Evolutionary conservation across 2,888 invertebrate species (phyloP).

Genomic region (Plagodis pulveraria): DNA sequence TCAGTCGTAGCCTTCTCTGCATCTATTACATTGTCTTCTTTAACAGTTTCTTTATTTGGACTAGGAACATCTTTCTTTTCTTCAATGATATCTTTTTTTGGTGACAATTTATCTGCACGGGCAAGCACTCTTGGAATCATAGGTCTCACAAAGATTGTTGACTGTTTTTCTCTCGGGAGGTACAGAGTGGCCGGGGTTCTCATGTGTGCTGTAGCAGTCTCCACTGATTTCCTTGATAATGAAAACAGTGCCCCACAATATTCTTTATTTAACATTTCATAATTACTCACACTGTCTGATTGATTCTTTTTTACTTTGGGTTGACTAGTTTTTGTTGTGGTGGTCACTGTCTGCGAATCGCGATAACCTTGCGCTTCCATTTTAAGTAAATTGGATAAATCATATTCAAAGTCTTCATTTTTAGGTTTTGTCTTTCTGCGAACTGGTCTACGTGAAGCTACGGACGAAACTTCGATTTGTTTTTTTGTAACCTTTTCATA

Average conservation of each 20-base stretch:
- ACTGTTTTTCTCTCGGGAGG: conserved; percentile 51
- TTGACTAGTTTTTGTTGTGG: conserved; percentile 52
- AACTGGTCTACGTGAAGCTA: conserved; percentile 83
- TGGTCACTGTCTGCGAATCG: conserved; percentile 59
- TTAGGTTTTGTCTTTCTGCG: conserved; percentile 87
- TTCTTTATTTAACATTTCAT: conserved; percentile 66
- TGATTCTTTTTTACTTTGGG: conserved; percentile 60
- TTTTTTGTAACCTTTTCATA: conserved; percentile 63
- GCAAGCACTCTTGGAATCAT: conserved; percentile 62
- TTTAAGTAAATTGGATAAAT: conserved; percentile 85
- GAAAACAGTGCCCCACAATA: conserved; percentile 67
- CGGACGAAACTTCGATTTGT: conserved; percentile 45
- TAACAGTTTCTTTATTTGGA: conserved; percentile 88
- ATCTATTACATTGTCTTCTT: conserved; percentile 30
- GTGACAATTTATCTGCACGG: conserved; percentile 67
- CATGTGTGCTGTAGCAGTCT: conserved; percentile 64
- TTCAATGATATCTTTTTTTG: conserved; percentile 62
- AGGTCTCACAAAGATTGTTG: conserved; percentile 70
- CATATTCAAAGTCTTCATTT: conserved; percentile 90
- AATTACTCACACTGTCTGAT: conserved; percentile 52
- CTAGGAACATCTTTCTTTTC: conserved; percentile 83
- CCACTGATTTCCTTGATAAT: conserved; percentile 67
- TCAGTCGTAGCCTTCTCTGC: conserved; percentile 29
- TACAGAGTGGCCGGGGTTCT: conserved; percentile 54
- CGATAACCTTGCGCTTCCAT: conserved; percentile 79